A percentile compares a stretch with the other conserved stretches of the same genome.
Conservation (phyloP, 2,888 invertebrate genomes). For the Nipponacmea schrenckii region DNA sequence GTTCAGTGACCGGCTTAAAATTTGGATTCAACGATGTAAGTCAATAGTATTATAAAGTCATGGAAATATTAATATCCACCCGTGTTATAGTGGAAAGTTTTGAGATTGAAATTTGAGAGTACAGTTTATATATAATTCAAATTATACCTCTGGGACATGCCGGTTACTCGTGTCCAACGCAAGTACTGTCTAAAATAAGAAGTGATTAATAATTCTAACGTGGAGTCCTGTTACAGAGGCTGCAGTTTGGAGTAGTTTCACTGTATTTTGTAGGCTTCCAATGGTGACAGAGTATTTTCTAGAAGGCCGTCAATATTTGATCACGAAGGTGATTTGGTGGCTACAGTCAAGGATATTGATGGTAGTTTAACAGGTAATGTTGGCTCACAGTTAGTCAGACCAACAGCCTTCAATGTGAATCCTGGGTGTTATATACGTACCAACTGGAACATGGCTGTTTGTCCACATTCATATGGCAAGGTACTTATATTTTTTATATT, state of each 20-base stretch:
- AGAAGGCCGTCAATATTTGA: slow-evolving; percentile 25
- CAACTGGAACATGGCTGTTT: slow-evolving; percentile 41
- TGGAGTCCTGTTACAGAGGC: too few relatives aligned
- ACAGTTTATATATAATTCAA: too few relatives aligned
- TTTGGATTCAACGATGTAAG: slow-evolving; percentile 38
- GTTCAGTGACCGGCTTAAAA: slow-evolving; percentile 22
- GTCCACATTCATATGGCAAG: slow-evolving; percentile 40
- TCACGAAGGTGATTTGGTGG: slow-evolving; percentile 32
- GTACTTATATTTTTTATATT: slow-evolving; percentile 21
- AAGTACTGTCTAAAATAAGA: too few relatives aligned
- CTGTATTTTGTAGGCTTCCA: slow-evolving; percentile 22
- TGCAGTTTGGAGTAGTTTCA: too few relatives aligned
- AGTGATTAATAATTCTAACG: too few relatives aligned
- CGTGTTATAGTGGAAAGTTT: too few relatives aligned
- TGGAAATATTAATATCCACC: too few relatives aligned
- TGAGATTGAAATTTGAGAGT: too few relatives aligned
- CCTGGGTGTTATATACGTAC: slow-evolving; percentile 26
- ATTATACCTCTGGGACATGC: too few relatives aligned
- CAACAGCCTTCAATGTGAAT: slow-evolving; percentile 29
- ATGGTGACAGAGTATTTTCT: slow-evolving; percentile 34
- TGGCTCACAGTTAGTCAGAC: slow-evolving; percentile 32
- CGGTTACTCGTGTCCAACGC: too few relatives aligned
- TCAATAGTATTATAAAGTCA: too few relatives aligned
- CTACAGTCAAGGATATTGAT: slow-evolving; percentile 35
- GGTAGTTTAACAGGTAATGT: slow-evolving; percentile 32